phyloP scores from a whole-genome alignment of 1,140 invertebrate species.

The Adelges cooleyi region DNA sequence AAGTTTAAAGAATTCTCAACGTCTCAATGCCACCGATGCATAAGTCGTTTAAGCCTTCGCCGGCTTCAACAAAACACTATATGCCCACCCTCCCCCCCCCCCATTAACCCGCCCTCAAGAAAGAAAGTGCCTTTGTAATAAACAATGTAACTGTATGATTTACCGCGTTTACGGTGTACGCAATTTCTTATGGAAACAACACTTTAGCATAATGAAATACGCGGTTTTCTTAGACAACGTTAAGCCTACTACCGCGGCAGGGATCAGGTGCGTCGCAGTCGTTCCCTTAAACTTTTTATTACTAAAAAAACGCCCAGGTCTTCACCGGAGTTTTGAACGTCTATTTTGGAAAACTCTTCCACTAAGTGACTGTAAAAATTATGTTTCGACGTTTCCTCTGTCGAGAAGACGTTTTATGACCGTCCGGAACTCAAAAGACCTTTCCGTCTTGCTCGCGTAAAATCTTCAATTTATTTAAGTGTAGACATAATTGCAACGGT shows the following conservation, averaged over 20 bases:
- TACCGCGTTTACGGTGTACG: background rate
- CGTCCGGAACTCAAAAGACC: background rate
- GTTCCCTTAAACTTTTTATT: background rate
- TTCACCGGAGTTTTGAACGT: background rate
- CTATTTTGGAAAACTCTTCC: background rate
- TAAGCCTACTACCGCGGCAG: background rate
- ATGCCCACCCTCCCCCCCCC: too few relatives aligned
- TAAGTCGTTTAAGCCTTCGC: conserved; percentile 7
- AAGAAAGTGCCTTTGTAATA: conserved; percentile 11
- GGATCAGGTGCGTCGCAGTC: conserved; percentile 5
- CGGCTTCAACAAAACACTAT: too few relatives aligned
- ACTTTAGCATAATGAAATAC: conserved; percentile 27
- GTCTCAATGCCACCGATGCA: too few relatives aligned
- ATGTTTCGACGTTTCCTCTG: background rate
- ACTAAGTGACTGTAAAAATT: conserved; percentile 15
- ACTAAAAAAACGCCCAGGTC: background rate
- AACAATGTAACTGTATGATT: conserved; percentile 12
- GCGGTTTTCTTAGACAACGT: background rate
- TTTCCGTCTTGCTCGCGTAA: background rate
- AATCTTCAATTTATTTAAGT: conserved; percentile 26
- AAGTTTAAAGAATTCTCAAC: conserved; percentile 18
- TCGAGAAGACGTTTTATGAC: conserved; percentile 9
- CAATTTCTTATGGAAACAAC: conserved; percentile 4
- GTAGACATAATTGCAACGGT: background rate
- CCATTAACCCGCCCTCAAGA: background rate